These are phyloP conservation scores for Orthosia gracilis DNA, from an alignment of 2,888 invertebrate genomes.

Conservation along the genomic window DNA sequence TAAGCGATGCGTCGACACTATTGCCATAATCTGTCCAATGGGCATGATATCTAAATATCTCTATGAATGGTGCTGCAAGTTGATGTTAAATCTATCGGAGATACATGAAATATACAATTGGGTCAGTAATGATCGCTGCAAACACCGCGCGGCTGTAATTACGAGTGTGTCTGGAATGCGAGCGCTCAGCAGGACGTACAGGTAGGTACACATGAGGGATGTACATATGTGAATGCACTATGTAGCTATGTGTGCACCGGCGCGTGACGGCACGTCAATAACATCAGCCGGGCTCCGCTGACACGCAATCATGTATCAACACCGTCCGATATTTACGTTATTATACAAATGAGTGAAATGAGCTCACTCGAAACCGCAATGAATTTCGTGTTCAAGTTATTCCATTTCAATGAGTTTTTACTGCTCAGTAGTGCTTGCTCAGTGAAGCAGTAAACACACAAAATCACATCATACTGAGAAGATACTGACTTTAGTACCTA, in stretches of 20 bases:
- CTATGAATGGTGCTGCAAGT: too few relatives aligned
- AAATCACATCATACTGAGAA: neutral
- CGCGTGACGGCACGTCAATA: slow-evolving; percentile 9
- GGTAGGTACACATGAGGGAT: neutral
- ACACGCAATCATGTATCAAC: neutral
- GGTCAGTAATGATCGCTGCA: slow-evolving; percentile 17
- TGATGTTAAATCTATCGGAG: neutral
- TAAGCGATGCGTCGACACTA: too few relatives aligned
- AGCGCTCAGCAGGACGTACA: neutral
- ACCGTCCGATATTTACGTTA: neutral
- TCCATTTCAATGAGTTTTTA: neutral
- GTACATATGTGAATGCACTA: neutral
- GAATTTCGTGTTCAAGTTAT: neutral
- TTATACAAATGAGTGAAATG: neutral
- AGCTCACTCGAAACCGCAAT: neutral
- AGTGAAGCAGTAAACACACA: neutral
- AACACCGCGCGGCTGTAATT: slow-evolving; percentile 8
- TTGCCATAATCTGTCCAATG: too few relatives aligned
- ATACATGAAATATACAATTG: neutral
- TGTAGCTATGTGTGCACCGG: neutral
- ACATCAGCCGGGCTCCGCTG: neutral
- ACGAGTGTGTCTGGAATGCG: slow-evolving; percentile 19
- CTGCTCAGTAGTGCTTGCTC: too few relatives aligned
- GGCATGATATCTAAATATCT: too few relatives aligned
- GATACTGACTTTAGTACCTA: neutral